Base-by-base conservation (phyloP, 2,797 vertebrate species). In the Bradypus variegatus region DNA sequence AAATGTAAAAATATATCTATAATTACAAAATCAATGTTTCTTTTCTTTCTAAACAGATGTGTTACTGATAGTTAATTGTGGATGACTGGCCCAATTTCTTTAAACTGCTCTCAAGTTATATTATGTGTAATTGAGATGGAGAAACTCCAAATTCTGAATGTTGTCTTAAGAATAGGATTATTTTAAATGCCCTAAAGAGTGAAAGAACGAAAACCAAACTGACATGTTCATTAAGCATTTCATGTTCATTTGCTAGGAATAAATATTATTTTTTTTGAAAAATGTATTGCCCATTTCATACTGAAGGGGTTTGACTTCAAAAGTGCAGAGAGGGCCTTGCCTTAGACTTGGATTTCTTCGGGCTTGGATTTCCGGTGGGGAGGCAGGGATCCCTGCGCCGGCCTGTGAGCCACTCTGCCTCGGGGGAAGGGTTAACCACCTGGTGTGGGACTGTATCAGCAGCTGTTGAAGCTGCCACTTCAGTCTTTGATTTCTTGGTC, bases 1-100 rank as follows among this genome's bases (percentile, higher is more conserved):
- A 6, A 58, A 23, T 58, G 6, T 58, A 58, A 58, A 58, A 58
- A 58, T 58, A 21, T 58, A 8, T 23, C 73, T 91, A 23, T 76
- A 79, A 21, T 92, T 78, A 91, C 25, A 92, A 84, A 93, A 88
- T 48, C 73, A 90, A 58, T 82, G 16, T 86, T 93, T 93, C 29
- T 67, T 92, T 70, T 92, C 83, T 96, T 80, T 93, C 77, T 58
- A 78, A 95, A 92, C 83, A 90, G 85, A 76, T 89, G 77, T 70
- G 87, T 95, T 90, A 65, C 86, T 88, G 16, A 65, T 89, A 93
- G 85, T 94, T 94, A 93, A 86, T 76, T 83, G 78, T 89, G 41
- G 62, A 91, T 87, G 65, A 75, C 77, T 95, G 82, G 38, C 82
- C 89, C 80, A 64, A 81, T 90, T 95, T 94, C 85, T 94, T 85